These are phyloP conservation scores for Epinotia bilunana DNA, from an alignment of 2,888 invertebrate genomes.

Conservation along the genomic window DNA sequence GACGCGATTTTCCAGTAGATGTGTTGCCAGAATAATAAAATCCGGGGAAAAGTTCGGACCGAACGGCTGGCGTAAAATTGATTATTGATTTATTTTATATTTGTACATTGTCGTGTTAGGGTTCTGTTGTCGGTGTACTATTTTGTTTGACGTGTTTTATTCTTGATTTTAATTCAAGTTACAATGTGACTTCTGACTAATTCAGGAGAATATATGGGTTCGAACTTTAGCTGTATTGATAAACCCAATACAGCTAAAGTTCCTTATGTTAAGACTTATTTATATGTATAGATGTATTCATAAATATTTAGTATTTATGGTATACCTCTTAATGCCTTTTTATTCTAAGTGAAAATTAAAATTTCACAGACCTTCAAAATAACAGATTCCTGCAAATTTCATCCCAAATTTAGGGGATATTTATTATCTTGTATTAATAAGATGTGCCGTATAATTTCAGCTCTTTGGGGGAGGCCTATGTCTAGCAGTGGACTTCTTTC, in stretches of 20 bases:
- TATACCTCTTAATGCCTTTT: too few relatives aligned
- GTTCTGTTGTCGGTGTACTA: constrained; percentile 14
- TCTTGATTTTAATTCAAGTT: background rate
- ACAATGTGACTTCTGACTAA: background rate
- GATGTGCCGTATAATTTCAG: background rate
- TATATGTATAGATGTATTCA: too few relatives aligned
- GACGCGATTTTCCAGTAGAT: constrained; percentile 78
- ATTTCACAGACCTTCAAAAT: too few relatives aligned
- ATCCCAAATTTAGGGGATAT: too few relatives aligned
- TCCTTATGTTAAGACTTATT: background rate
- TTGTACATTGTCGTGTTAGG: constrained; percentile 47
- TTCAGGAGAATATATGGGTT: background rate
- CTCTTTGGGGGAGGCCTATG: too few relatives aligned
- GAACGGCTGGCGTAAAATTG: constrained; percentile 79
- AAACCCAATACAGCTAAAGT: background rate
- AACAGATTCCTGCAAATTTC: too few relatives aligned
- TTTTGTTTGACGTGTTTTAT: background rate
- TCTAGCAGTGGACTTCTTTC: too few relatives aligned
- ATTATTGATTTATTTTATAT: constrained; percentile 79
- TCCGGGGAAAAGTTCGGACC: constrained; percentile 67
- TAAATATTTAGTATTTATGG: too few relatives aligned
- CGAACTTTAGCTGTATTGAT: too few relatives aligned
- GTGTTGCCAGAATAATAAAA: constrained; percentile 74
- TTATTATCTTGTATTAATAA: background rate
- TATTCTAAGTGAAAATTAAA: too few relatives aligned